Conservation (phyloP, 2,888 invertebrate species). For the Eilema caniola region DNA sequence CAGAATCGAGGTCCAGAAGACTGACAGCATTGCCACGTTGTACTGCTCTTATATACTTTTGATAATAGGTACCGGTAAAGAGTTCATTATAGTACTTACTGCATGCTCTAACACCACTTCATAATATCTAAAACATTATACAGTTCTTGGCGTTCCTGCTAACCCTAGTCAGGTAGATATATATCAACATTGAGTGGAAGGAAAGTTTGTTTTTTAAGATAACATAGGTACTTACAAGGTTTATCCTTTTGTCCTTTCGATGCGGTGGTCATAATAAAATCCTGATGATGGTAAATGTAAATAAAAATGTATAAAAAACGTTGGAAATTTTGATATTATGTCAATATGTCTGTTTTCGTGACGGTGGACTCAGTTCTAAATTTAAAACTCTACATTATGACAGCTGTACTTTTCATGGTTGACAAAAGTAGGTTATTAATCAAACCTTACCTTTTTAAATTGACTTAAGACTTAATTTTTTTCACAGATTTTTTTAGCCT, state of each 20-base stretch:
- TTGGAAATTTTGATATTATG: slow-evolving; percentile 69
- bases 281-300: slow-evolving; percentile 42
- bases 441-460: slow-evolving; percentile 31
- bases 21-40: no score
- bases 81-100: not conserved
- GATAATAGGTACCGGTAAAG: not conserved
- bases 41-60: not conserved
- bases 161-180: not conserved
- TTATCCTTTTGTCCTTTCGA: slow-evolving; percentile 75
- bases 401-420: slow-evolving; percentile 39
- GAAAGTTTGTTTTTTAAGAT: not conserved
- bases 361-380: slow-evolving; percentile 63
- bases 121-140: not conserved
- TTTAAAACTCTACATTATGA: slow-evolving; percentile 53
- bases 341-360: slow-evolving; percentile 52
- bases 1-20: no score
- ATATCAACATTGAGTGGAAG: not conserved
- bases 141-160: no score
- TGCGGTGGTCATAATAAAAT: slow-evolving; percentile 67
- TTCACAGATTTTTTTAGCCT: no score
- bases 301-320: slow-evolving; percentile 57
- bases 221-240: slow-evolving; percentile 66
- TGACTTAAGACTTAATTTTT: not conserved
- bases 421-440: slow-evolving; percentile 17
- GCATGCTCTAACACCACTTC: no score